Evolutionary conservation across 92 coral and sea anemone genomes (phyloP).

Genomic region (Epizoanthus scotinus): DNA sequence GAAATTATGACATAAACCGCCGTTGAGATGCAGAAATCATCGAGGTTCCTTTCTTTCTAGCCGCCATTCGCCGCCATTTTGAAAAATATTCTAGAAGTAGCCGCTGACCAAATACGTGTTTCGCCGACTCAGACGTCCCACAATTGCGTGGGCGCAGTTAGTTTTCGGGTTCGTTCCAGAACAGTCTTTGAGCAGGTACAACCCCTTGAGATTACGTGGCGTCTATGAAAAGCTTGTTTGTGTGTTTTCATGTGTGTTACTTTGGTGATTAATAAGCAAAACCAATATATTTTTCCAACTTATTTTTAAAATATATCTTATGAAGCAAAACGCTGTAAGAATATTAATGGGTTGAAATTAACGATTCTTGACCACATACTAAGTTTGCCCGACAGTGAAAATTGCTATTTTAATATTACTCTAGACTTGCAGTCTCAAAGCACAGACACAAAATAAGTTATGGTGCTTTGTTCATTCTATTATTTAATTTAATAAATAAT

Average conservation of each 20-base stretch:
- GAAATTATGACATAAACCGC: neutral
- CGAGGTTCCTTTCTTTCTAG: neutral
- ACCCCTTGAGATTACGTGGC: slow-evolving; percentile 57
- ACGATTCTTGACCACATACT: neutral
- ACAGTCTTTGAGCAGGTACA: neutral
- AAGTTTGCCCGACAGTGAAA: no score
- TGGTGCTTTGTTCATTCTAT: neutral
- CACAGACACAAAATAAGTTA: no score
- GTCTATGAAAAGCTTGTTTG: slow-evolving; percentile 61
- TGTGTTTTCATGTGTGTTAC: neutral
- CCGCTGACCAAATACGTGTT: slow-evolving; percentile 19
- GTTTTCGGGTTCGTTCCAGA: slow-evolving; percentile 39
- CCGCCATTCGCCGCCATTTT: slow-evolving; percentile 46
- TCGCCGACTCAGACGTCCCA: neutral
- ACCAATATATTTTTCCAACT: no score
- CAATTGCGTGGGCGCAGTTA: slow-evolving; percentile 36
- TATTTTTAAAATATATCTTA: no score
- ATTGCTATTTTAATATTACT: no score
- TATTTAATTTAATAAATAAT: neutral
- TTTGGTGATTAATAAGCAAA: neutral
- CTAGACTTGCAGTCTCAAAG: no score
- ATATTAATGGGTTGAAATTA: neutral
- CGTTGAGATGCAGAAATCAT: neutral
- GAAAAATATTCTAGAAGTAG: neutral
- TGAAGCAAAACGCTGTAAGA: no score